phyloP scores from a whole-genome alignment of 2,113 vertebrate genomes.

The Archilochus colubris region DNA sequence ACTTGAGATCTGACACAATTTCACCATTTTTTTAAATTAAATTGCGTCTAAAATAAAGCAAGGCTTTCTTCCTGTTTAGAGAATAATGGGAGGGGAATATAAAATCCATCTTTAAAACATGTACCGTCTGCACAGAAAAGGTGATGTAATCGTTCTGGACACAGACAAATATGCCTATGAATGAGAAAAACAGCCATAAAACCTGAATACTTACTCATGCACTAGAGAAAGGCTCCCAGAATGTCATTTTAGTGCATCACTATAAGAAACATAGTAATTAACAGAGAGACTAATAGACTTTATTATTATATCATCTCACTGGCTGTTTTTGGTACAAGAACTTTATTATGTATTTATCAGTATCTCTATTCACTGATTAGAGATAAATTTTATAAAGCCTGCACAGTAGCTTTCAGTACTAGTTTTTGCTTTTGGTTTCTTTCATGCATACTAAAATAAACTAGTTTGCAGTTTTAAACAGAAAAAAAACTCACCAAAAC shows the following conservation, averaged over 20 bases:
- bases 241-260: neutral
- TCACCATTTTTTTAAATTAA: neutral
- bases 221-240: neutral
- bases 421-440: neutral
- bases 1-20: neutral
- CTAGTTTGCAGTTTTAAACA: neutral
- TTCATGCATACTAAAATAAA: neutral
- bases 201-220: neutral
- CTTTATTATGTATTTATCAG: neutral
- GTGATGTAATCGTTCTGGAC: neutral
- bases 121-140: neutral
- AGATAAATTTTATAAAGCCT: neutral
- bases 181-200: neutral
- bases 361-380: neutral
- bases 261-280: neutral
- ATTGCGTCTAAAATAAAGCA: neutral
- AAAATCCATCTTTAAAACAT: neutral
- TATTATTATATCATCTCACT: neutral
- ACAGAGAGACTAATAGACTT: neutral
- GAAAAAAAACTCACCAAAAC: neutral
- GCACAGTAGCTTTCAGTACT: neutral
- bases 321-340: neutral
- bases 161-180: neutral
- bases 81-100: neutral
- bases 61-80: neutral